phyloP scores from a whole-genome alignment of 2,113 vertebrate genomes.

The Tichodroma muraria region DNA sequence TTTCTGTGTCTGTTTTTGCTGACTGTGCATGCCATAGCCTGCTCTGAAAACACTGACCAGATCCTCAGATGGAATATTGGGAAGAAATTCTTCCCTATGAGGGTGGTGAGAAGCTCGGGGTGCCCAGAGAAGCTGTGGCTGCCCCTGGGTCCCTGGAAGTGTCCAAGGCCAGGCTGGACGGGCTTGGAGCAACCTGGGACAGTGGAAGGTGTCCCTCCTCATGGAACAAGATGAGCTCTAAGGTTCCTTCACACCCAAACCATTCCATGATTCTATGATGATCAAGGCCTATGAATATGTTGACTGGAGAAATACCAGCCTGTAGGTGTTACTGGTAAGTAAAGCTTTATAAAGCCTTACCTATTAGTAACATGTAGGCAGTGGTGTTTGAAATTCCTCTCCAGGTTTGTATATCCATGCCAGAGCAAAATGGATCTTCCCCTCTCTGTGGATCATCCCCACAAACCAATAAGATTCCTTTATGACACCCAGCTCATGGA shows the following conservation, averaged over 20 bases:
- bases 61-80: background rate
- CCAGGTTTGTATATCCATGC: background rate
- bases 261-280: no score
- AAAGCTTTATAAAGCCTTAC: background rate
- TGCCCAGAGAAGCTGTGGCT: background rate
- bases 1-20: background rate
- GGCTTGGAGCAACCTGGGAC: background rate
- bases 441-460: background rate
- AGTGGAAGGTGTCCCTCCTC: no score
- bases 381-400: background rate
- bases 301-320: background rate
- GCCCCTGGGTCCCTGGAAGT: background rate
- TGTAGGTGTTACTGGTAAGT: background rate
- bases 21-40: background rate
- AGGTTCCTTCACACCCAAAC: background rate
- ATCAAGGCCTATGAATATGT: background rate
- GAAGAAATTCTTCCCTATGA: background rate
- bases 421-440: background rate
- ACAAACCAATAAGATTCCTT: background rate
- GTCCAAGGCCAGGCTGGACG: fast-evolving
- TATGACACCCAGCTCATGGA: background rate
- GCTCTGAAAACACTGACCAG: background rate
- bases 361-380: no score
- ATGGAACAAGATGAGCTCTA: background rate
- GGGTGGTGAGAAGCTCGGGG: background rate